Percentiles rank a stretch among this genome's conserved stretches.
Evolutionary conservation across 2,113 vertebrate genomes (phyloP).

Genomic region (Dasyurus viverrinus): DNA sequence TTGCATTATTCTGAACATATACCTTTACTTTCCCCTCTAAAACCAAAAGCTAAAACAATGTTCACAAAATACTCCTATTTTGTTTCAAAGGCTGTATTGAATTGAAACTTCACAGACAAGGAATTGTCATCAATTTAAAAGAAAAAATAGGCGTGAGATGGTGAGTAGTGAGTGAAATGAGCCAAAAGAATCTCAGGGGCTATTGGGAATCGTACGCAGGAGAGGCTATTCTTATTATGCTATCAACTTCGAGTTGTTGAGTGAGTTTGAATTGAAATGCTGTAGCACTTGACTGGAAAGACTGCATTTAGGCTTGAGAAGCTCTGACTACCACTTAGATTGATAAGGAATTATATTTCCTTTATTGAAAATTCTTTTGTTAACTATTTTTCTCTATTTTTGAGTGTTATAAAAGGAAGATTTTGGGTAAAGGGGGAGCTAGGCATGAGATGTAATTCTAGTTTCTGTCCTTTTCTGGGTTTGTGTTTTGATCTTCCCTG

Average conservation of each 20-base stretch:
- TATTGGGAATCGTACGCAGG: background rate
- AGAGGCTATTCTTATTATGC: background rate
- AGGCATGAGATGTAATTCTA: background rate
- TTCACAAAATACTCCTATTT: background rate
- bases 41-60: background rate
- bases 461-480: too few relatives aligned
- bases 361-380: background rate
- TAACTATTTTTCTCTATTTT: background rate
- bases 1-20: background rate
- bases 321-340: background rate
- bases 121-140: background rate
- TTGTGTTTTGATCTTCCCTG: too few relatives aligned
- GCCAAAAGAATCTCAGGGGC: background rate
- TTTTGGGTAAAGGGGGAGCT: background rate
- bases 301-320: background rate
- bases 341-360: background rate
- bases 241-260: background rate
- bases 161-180: slow-evolving; percentile 1
- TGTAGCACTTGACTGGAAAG: background rate
- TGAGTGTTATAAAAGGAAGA: background rate
- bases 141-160: background rate
- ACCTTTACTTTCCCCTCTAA: background rate
- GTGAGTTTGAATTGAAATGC: background rate
- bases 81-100: background rate
- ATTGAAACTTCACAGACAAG: background rate